Base-by-base conservation (phyloP, 1,140 invertebrate species). In the Holotrichia oblita region DNA sequence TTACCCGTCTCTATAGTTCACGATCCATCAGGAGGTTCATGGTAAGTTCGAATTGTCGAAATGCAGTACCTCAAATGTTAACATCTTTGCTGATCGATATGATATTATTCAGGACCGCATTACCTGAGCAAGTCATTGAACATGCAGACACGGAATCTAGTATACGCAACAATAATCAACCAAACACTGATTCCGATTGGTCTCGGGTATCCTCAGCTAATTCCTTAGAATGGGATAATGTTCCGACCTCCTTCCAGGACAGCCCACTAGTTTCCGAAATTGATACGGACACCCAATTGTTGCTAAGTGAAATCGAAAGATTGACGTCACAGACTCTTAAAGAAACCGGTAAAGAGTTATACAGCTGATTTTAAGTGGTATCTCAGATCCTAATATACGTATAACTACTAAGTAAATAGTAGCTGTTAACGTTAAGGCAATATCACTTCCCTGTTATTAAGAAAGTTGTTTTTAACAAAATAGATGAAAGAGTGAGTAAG, bases 211-310 rank as follows among this genome's bases (percentile, higher is more conserved):
- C 89, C 6, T 89, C 88, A n/a, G 88, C 87, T 34, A 88, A 90
- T 82, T 90, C 89, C 72, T 86, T 90, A 77, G 89, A 90, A 84
- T 90, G 89, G 89, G 89, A 90, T 84, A 89, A 87, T 14, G 88
- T 89, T 2, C 88, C 89, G 79, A 86, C 83, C 64, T 83, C 84
- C 0, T 81, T 86, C 40, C 84, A 85, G 72, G 78, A 79, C 14
- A 83, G 81, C 80, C 83, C 84, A 9, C 82, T 81, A 10, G 73
- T 80, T 3, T 86, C 87, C 4, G 88, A 89, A 80, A 82, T 89
- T 24, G 88, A 89, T 81, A 82, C 87, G 8, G 89, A 90, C 78
- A 90, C 89, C 78, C 89, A 89, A 80, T 86, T 88, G 80, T 82
- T 90, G 76, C 81, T 90, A 64, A 87, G 86, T 55, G 89, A 90